Base-by-base conservation (phyloP, 2,113 vertebrate species). In the Dermatemys mawii region DNA sequence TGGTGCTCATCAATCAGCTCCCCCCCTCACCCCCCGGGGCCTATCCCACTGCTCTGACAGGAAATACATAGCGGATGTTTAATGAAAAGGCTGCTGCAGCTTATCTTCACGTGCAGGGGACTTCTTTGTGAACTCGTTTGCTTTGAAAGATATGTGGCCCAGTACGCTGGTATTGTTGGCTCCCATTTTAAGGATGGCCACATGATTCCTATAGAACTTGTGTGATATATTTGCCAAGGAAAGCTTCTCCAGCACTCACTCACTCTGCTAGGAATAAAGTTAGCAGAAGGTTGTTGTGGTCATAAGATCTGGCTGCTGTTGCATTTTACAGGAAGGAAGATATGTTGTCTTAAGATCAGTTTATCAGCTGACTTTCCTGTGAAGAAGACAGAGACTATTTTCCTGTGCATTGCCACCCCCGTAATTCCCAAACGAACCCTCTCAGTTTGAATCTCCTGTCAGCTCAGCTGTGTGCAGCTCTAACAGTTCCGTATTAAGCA, bases 291-390 rank as follows among this genome's bases (percentile, higher is more conserved):
- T 96, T 96, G 93, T 57, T 46, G 48, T 84, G 95, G 93, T 97
- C 96, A 96, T 83, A 95, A 97, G 96, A 96, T 96, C 95, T 95
- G 95, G 90, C 84, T 96, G 97, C 92, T 97, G 96, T 82, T 97
- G 94, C 93, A 63, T 96, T 97, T 97, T 97, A 96, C 96, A 97
- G 97, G 98, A 97, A 98, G 98, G 98, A 98, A 98, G 98, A 98
- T 96, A 96, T 84, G 93, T 95, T 96, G 97, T 96, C 97, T 97
- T 84, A 94, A 97, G 97, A 98, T 97, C 97, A 96, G 96, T 96
- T 98, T 98, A 98, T 98, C 97, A 97, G 97, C 96, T 84, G 96
- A 97, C 97, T 98, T 98, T 97, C 98, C 97, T 97, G 97, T 94
- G 98, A 97, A 97, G 81, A 96, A 97, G 97, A 96, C 95, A 95